These are phyloP conservation scores for Brachymystax lenok DNA, from an alignment of 2,797 vertebrate genomes.

Conservation along the genomic window DNA sequence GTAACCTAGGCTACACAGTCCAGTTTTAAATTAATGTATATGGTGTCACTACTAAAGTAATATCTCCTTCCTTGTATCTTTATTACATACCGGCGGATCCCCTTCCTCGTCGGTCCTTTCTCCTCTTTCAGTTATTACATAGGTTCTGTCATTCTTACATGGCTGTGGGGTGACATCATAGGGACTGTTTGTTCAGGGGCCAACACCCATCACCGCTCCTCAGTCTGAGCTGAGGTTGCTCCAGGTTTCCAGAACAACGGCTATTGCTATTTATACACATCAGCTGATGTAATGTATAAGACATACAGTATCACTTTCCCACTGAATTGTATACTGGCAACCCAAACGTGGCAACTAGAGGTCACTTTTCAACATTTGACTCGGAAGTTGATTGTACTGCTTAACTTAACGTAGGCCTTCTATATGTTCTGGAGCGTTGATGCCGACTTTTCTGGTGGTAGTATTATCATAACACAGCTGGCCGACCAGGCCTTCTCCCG, in stretches of 20 bases:
- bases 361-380: background rate
- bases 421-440: background rate
- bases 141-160: conserved; percentile 1
- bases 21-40: background rate
- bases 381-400: background rate
- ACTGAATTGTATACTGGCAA: background rate
- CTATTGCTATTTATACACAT: conserved; percentile 35
- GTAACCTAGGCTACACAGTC: background rate
- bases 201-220: conserved; percentile 22
- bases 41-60: background rate
- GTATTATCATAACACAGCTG: background rate
- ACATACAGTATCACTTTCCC: background rate
- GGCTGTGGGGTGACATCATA: conserved; percentile 23
- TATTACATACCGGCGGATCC: background rate
- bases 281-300: background rate
- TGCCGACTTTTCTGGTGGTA: background rate
- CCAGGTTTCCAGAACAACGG: conserved; percentile 26
- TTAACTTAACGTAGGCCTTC: too few relatives aligned
- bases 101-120: background rate
- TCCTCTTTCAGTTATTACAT: background rate
- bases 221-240: conserved; percentile 26
- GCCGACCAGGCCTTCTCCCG: background rate
- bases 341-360: background rate
- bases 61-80: background rate
- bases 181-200: conserved; percentile 17